Conservation (phyloP, 2,113 vertebrate genomes). For the Eublepharis macularius region DNA sequence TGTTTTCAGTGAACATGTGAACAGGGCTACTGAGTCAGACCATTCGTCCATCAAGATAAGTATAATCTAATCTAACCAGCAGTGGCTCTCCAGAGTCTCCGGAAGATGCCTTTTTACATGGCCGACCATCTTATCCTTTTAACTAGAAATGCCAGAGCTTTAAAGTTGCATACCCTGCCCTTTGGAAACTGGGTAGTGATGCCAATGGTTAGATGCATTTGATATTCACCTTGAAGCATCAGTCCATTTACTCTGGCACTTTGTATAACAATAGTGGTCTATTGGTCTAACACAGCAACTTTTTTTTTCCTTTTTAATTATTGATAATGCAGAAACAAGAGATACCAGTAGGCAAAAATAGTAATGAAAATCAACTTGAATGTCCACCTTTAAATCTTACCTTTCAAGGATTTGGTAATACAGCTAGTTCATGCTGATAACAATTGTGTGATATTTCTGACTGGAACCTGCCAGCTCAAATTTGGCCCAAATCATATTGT, state of each 20-base stretch:
- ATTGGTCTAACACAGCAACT: neutral
- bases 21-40: no score
- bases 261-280: no score
- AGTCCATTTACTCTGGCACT: no score
- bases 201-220: neutral
- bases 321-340: neutral
- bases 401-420: neutral
- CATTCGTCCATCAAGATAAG: no score
- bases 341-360: neutral
- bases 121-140: no score
- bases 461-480: conserved; percentile 50
- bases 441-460: conserved; percentile 29
- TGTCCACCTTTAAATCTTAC: neutral
- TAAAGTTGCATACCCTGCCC: no score
- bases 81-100: no score
- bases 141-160: no score
- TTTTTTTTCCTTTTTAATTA: neutral
- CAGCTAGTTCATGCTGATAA: neutral
- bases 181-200: neutral
- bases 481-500: conserved; percentile 59
- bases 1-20: no score
- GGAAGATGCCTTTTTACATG: no score
- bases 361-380: neutral
- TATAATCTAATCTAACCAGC: no score
- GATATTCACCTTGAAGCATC: neutral